Evolutionary conservation across 1,140 invertebrate species (phyloP), one percentile per base, ranked within the genome.

Genomic region (Macrotrachela quadricornifera): DNA sequence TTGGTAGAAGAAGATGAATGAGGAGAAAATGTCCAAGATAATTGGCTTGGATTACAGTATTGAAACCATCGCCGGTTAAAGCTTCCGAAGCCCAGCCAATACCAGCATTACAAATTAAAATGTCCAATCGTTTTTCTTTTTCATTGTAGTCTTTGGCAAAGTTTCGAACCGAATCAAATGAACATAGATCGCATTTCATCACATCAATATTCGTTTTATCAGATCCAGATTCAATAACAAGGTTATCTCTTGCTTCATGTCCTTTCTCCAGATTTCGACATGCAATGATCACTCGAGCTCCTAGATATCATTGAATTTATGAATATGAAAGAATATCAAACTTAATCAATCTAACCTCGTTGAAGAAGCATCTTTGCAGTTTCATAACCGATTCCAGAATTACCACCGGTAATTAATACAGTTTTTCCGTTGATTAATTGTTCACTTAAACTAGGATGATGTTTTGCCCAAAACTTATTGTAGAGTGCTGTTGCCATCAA

Each of bases 21-120:
- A 87, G 68, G 6, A 86, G 69, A 63, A 85, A 87, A 45, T 82
- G 83, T 0, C 83, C 82, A 62, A 84, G 83, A 61, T 87, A 80
- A 67, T 92, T 91, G 1, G 83, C 85, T 0, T 79, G 82, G 80
- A 30, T 30, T 4, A 30, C 21, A 30, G 2, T 30, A 30, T 30
- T 8, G 8, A 30, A 30, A 4, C 21, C 21, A 30, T 30, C 21
- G 8, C 8, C 21, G 2, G 21, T 30, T 30, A 4, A 8, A 4
- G 2, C 8, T 30, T 30, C 8, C 8, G 8, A 30, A 4, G 21
- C 58, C 61, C 61, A 57, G 17, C 57, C 54, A 9, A 64, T 56
- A 17, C 64, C 66, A 46, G 67, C 67, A 62, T 68, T 69, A 57
- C 68, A 68, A 11, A 69, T 59, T 10, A 69, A 58, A 38, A 88